Percentiles rank a stretch among this genome's conserved stretches.
phyloP scores from a whole-genome alignment of 37 sponge, comb jelly and placozoan genomes.

The Beroe forskalii region DNA sequence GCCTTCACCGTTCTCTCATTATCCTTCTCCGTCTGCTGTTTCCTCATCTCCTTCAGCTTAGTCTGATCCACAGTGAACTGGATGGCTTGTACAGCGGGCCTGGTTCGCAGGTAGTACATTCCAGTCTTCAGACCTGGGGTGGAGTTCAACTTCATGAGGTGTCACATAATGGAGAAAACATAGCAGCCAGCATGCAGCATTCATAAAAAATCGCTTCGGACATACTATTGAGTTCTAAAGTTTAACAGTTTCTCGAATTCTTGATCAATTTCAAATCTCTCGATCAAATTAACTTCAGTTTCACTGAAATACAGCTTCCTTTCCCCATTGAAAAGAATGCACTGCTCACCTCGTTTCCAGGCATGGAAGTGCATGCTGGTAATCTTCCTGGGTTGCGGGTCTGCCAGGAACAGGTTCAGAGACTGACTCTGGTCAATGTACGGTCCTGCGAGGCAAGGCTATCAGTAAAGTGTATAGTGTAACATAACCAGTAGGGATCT shows the following conservation, averaged over 20 bases:
- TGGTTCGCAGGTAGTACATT: slow-evolving; percentile 96
- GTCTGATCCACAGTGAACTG: slow-evolving; percentile 98
- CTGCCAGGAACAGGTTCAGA: slow-evolving; percentile 94
- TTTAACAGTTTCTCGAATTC: too few relatives aligned
- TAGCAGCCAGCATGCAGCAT: too few relatives aligned
- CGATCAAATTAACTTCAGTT: too few relatives aligned
- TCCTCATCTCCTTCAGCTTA: slow-evolving; percentile 66
- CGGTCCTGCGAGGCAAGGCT: slow-evolving; percentile 69
- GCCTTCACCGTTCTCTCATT: slow-evolving; percentile 50
- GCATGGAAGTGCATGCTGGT: slow-evolving; percentile 99
- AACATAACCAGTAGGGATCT: too few relatives aligned
- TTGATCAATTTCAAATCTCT: too few relatives aligned
- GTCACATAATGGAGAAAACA: too few relatives aligned
- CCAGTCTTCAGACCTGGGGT: slow-evolving; percentile 99
- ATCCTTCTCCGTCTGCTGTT: not conserved
- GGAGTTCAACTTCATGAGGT: not conserved
- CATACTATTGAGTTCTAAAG: too few relatives aligned
- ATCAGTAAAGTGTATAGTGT: too few relatives aligned
- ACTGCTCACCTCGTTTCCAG: slow-evolving; percentile 92
- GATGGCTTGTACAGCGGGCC: slow-evolving; percentile 93
- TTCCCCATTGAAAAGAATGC: too few relatives aligned
- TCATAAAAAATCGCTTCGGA: too few relatives aligned
- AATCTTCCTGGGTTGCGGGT: slow-evolving; percentile 92
- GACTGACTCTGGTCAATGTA: slow-evolving; percentile 98
- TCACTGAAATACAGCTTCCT: too few relatives aligned